phyloP scores from a whole-genome alignment of 1,140 invertebrate species.

The Drosophila neocordata region DNA sequence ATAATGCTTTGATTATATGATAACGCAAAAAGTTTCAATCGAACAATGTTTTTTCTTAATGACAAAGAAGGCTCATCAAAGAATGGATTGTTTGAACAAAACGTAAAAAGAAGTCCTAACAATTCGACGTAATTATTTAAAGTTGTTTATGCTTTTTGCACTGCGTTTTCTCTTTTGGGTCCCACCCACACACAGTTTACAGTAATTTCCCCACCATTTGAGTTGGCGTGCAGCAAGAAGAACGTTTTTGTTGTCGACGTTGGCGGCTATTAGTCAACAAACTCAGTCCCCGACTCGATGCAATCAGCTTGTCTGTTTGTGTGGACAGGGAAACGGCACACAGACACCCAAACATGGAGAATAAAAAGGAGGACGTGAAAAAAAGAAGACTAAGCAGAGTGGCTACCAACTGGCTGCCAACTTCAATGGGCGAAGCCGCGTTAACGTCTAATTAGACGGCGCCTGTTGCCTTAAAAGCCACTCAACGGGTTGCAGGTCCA shows the following conservation, averaged over 20 bases:
- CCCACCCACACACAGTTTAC: too few species aligned
- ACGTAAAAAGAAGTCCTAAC: too few species aligned
- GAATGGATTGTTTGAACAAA: too few species aligned
- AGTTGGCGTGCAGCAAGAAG: too few species aligned
- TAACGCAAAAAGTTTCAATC: too few species aligned
- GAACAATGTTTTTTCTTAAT: too few species aligned
- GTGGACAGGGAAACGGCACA: constrained; percentile 48
- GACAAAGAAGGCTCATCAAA: too few species aligned
- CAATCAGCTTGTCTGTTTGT: constrained; percentile 74
- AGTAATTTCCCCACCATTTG: too few species aligned
- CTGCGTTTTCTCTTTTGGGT: background rate
- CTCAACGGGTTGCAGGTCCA: constrained; percentile 55
- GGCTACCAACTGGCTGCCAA: constrained; percentile 16
- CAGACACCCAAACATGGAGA: background rate
- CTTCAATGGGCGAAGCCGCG: constrained; percentile 53
- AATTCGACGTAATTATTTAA: too few species aligned
- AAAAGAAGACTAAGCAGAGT: background rate
- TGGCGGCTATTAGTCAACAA: constrained; percentile 67
- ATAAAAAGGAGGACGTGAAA: background rate
- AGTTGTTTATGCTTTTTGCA: background rate
- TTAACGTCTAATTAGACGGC: constrained; percentile 76
- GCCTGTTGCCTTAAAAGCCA: constrained; percentile 55
- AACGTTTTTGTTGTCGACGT: too few species aligned
- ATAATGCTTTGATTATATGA: too few species aligned
- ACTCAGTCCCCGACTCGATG: constrained; percentile 41